These are phyloP conservation scores for Lophius americanus DNA, from an alignment of 2,797 vertebrate species.

Conservation along the genomic window DNA sequence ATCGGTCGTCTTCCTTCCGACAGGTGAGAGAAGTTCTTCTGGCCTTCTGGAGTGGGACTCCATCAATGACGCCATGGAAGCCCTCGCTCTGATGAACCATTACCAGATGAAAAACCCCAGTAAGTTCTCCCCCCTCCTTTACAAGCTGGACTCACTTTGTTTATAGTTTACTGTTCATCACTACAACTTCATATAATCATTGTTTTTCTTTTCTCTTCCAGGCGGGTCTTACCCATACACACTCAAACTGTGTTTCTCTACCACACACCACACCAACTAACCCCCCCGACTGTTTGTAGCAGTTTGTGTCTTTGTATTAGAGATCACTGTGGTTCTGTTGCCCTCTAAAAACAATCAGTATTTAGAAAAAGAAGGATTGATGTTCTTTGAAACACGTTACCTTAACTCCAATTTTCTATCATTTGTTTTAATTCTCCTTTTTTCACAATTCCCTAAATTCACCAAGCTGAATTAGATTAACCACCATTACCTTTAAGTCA, in stretches of 20 bases:
- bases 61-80: slow-evolving; percentile 94
- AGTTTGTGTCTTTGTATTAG: slow-evolving; percentile 57
- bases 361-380: slow-evolving; percentile 49
- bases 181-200: neutral
- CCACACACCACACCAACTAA: slow-evolving; percentile 92
- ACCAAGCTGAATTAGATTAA: slow-evolving; percentile 43
- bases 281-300: slow-evolving; percentile 38
- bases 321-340: slow-evolving; percentile 43
- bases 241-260: slow-evolving; percentile 94
- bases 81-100: slow-evolving; percentile 91
- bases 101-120: slow-evolving; percentile 97
- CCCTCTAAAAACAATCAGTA: slow-evolving; percentile 41
- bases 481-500: slow-evolving; percentile 20
- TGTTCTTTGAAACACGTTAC: slow-evolving; percentile 51
- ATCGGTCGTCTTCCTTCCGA: slow-evolving; percentile 72
- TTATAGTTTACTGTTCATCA: neutral
- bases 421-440: slow-evolving; percentile 39
- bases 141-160: neutral
- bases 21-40: slow-evolving; percentile 89
- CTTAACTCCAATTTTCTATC: slow-evolving; percentile 55
- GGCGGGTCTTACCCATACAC: slow-evolving; percentile 94
- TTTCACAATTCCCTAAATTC: slow-evolving; percentile 55
- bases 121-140: slow-evolving; percentile 68
- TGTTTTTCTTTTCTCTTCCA: slow-evolving; percentile 46
- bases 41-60: slow-evolving; percentile 95